phyloP scores from a whole-genome alignment of 2,797 vertebrate genomes.

The Alectoris magna region DNA sequence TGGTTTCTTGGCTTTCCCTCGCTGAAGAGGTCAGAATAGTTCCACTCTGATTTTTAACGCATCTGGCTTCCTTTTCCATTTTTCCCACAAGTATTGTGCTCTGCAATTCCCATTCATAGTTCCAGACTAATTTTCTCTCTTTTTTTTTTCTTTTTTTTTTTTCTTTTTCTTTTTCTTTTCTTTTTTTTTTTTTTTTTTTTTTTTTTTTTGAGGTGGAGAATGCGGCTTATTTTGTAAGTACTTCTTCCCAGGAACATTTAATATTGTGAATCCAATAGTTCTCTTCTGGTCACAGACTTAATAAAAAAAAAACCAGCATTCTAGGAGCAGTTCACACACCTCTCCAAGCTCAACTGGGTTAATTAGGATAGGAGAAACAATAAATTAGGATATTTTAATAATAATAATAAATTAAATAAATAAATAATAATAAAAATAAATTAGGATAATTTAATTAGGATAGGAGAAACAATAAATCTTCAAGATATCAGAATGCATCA shows the following conservation, averaged over 20 bases:
- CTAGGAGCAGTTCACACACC: constrained; percentile 1
- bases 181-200: too few species aligned
- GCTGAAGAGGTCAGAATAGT: not conserved
- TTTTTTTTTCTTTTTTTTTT: too few species aligned
- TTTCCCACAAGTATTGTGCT: not conserved
- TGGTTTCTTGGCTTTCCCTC: not conserved
- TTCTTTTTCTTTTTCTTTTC: too few species aligned
- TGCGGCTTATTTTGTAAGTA: not conserved
- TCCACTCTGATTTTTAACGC: not conserved
- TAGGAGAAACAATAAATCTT: not conserved
- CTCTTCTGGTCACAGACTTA: not conserved
- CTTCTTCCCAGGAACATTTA: not conserved
- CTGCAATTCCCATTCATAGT: not conserved
- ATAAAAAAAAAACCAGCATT: not conserved
- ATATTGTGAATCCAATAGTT: not conserved
- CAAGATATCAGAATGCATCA: not conserved
- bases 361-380: not conserved
- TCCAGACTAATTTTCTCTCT: not conserved
- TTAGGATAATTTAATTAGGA: not conserved
- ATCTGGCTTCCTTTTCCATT: not conserved
- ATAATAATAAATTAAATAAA: too few species aligned
- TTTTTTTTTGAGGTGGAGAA: not conserved
- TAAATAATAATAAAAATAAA: too few species aligned
- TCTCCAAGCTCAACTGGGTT: not conserved
- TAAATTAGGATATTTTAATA: not conserved